Percentiles rank a stretch among this genome's conserved stretches.
Evolutionary conservation across 2,888 invertebrate genomes (phyloP).

Genomic region (Drosophila diplacantha): DNA sequence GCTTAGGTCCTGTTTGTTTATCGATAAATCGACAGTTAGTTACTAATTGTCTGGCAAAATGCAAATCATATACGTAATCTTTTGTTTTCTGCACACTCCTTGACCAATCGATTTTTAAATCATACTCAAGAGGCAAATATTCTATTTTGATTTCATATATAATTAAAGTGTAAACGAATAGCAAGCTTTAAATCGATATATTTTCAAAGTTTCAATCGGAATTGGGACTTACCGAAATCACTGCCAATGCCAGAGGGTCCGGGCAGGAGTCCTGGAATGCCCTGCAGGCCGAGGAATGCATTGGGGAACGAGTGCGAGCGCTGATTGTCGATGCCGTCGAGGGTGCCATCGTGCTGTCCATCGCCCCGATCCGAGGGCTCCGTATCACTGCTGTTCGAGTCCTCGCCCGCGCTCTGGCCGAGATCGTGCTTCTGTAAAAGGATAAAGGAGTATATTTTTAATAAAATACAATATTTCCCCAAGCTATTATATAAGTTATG

Average conservation of each 20-base stretch:
- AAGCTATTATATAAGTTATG: background rate
- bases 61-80: slow-evolving; percentile 59
- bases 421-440: slow-evolving; percentile 79
- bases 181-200: slow-evolving; percentile 34
- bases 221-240: slow-evolving; percentile 86
- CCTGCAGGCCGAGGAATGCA: slow-evolving; percentile 88
- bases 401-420: slow-evolving; percentile 87
- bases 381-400: slow-evolving; percentile 90
- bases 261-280: slow-evolving; percentile 87
- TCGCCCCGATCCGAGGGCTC: slow-evolving; percentile 84
- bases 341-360: slow-evolving; percentile 81
- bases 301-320: slow-evolving; percentile 88
- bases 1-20: slow-evolving; percentile 53
- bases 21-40: slow-evolving; percentile 65
- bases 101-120: slow-evolving; percentile 53
- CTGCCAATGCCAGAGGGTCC: slow-evolving; percentile 92
- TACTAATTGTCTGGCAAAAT: slow-evolving; percentile 52
- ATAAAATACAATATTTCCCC: background rate
- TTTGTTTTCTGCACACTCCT: slow-evolving; percentile 21
- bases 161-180: slow-evolving; percentile 40
- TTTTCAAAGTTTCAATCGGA: background rate
- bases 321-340: slow-evolving; percentile 83
- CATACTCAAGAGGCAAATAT: slow-evolving; percentile 67
- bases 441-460: background rate
- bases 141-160: slow-evolving; percentile 42